phyloP scores from a whole-genome alignment of 2,888 invertebrate genomes.

The Drosophila borborema region DNA sequence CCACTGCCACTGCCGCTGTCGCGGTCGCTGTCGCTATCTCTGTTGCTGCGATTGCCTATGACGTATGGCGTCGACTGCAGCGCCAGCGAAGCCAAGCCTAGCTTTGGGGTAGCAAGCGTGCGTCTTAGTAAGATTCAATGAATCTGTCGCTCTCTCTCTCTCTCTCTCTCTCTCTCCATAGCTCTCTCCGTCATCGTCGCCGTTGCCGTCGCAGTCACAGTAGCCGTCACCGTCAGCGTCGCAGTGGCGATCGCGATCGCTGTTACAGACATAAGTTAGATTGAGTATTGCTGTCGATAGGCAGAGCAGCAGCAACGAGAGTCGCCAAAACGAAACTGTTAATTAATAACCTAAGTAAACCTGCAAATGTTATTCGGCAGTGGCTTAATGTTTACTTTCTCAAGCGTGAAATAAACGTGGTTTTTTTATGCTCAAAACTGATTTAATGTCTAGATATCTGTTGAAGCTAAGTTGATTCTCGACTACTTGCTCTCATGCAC shows the following conservation, averaged over 20 bases:
- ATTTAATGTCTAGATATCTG: background rate
- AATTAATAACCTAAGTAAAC: slow-evolving; percentile 50
- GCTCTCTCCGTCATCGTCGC: slow-evolving; percentile 7
- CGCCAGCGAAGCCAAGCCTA: slow-evolving; percentile 26
- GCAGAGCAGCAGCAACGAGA: slow-evolving; percentile 5
- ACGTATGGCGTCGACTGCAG: slow-evolving; percentile 32
- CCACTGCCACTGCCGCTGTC: slow-evolving; percentile 9
- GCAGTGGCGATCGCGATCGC: background rate
- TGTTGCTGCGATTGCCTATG: slow-evolving; percentile 36
- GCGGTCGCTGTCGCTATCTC: slow-evolving; percentile 5
- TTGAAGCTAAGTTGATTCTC: too few relatives aligned
- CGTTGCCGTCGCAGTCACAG: background rate
- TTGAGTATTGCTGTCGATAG: slow-evolving; percentile 47
- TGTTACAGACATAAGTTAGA: slow-evolving; percentile 26
- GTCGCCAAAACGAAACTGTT: slow-evolving; percentile 41
- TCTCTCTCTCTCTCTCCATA: background rate
- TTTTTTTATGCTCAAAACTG: background rate
- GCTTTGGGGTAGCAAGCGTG: slow-evolving; percentile 35
- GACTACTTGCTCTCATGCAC: background rate
- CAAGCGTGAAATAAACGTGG: slow-evolving; percentile 6
- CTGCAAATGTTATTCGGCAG: slow-evolving; percentile 19
- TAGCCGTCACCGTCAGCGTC: slow-evolving; percentile 1
- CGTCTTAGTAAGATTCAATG: slow-evolving; percentile 3
- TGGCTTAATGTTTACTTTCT: slow-evolving; percentile 6
- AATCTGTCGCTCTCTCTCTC: slow-evolving; percentile 1